phyloP scores from a whole-genome alignment of 2,888 invertebrate genomes.

The Eledone cirrhosa region DNA sequence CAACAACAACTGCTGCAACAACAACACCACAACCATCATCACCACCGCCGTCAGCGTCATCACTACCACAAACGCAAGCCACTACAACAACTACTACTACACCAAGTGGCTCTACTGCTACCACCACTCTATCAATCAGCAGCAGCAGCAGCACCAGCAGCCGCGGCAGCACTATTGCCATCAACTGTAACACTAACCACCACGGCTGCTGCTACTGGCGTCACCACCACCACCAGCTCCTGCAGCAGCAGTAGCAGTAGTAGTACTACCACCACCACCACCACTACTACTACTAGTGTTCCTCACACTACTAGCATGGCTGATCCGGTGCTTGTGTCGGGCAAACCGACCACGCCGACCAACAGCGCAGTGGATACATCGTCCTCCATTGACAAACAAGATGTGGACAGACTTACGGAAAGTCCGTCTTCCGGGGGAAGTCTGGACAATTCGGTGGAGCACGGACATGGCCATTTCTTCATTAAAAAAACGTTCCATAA shows the following conservation, averaged over 20 bases:
- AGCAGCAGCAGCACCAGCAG: conserved; percentile 15
- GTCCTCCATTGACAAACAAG: conserved; percentile 18
- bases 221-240: background rate
- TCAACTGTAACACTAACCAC: too few species aligned
- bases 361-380: conserved; percentile 17
- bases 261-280: background rate
- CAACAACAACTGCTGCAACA: background rate
- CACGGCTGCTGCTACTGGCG: background rate
- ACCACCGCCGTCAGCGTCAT: background rate
- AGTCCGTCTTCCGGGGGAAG: conserved; percentile 25
- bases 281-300: conserved; percentile 1
- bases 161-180: background rate
- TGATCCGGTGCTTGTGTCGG: conserved; percentile 23
- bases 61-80: background rate
- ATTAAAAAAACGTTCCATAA: conserved; percentile 99
- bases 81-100: conserved; percentile 18
- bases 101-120: conserved; percentile 26
- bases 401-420: conserved; percentile 26
- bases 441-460: conserved; percentile 36
- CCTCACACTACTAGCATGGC: background rate
- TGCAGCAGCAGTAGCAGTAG: background rate
- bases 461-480: conserved; percentile 89
- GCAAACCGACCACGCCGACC: conserved; percentile 25
- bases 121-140: conserved; percentile 14
- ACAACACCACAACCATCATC: background rate